Base-by-base conservation (phyloP, 2,888 invertebrate genomes). In the Phortica okadai region DNA sequence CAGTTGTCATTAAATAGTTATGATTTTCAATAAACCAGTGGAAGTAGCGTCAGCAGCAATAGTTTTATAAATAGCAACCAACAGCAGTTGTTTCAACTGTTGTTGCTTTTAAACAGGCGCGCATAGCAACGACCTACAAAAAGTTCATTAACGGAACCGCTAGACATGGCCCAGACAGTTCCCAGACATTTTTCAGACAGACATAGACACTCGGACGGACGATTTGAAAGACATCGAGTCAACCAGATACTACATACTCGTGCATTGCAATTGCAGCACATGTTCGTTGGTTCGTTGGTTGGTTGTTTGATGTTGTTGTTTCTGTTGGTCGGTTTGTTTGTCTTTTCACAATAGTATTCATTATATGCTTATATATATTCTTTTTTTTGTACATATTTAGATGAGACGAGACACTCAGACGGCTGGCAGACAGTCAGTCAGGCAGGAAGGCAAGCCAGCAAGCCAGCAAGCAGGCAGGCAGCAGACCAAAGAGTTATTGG, bases 131-230 rank as follows among this genome's bases (percentile, higher is more conserved):
- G 91, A 91, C 91, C 91, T 91, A 91, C 91, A 91, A 91, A 91
- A 91, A 91, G 91, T 91, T 91, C 91, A 91, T 91, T 91, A 91
- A 90, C 90, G 90, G 90, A 88, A 87, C 80, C 83, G 85, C 89
- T 90, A 91, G 91, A 91, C 90, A 89, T 91, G 91, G 91, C 90
- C 91, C 91, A 91, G 91, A 91, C 91, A 90, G 88, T 88, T 86
- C 82, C 86, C 89, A 90, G 90, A 90, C 90, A 86, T 82, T 84
- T 82, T 80, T 81, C 84, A 87, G 82, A 87, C 85, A 59, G 78
- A 74, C 83, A 77, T 77, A 64, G 45, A 75, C 41, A 50, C 45
- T 77, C 45, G 45, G 25, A 74, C 62, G 64, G 10, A 73, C 74
- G 74, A 21, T 74, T 82, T 79, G 79, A 62, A 16, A 62, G 62